These are phyloP conservation scores for Ditylenchus dipsaci DNA, from an alignment of 1,140 invertebrate species.

Conservation along the genomic window DNA sequence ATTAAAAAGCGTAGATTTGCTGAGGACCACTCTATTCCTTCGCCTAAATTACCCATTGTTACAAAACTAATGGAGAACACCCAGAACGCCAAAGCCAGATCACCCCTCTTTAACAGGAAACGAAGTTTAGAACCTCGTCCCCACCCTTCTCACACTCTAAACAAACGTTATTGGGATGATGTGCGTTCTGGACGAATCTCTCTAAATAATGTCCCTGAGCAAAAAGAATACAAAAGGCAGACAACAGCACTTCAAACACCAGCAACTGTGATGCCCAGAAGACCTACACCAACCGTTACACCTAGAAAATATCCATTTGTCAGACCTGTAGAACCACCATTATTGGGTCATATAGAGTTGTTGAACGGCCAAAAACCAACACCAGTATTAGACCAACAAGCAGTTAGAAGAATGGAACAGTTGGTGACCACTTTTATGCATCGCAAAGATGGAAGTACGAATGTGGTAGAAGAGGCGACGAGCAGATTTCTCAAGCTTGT, in stretches of 20 bases:
- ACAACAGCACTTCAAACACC: no score
- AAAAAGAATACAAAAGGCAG: constrained; percentile 2
- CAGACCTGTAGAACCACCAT: not conserved
- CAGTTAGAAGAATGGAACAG: not conserved
- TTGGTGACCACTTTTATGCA: not conserved
- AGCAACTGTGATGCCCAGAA: no score
- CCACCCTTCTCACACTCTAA: constrained; percentile 12
- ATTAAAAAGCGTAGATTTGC: not conserved
- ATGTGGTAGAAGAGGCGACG: not conserved
- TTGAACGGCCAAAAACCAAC: not conserved
- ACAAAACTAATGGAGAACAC: no score
- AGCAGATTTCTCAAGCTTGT: not conserved
- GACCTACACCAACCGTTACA: not conserved
- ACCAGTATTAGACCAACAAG: not conserved
- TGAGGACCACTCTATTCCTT: no score
- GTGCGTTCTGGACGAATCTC: not conserved
- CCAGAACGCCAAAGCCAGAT: not conserved
- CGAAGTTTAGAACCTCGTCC: constrained; percentile 6
- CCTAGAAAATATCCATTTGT: not conserved
- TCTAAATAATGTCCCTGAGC: not conserved
- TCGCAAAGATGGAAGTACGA: not conserved
- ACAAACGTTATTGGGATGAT: constrained; percentile 20
- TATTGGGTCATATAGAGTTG: not conserved
- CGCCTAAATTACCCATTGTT: no score
- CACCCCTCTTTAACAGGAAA: not conserved